Base-by-base conservation (phyloP, 2,797 vertebrate genomes). In the Pangasius mekongensis region DNA sequence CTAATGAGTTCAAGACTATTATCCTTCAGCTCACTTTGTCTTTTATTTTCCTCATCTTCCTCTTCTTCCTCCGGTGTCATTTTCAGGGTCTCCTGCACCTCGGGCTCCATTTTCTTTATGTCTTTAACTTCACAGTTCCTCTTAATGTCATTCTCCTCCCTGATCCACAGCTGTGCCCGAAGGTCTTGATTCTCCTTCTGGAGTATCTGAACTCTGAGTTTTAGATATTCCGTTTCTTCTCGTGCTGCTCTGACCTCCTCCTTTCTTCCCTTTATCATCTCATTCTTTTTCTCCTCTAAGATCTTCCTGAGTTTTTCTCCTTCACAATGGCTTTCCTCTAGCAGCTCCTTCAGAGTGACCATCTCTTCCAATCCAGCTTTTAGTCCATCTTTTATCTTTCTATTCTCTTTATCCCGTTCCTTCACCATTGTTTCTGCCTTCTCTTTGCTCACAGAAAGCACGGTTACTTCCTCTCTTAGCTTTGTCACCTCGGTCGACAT, bases 311-410 rank as follows among this genome's bases (percentile, higher is more conserved):
- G 93, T 27, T 39, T 90, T 89, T 94, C 93, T 83, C 91, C 95
- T 60, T 95, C 94, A 8, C 71, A 2, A 33, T 94, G 93, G 90
- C 93, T 95, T 88, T 94, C 91, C 86, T 91, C 83, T 77, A 93
- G 88, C 24, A 92, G 92, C n/a, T 91, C 83, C 27, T 94, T 94
- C 36, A 96, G 92, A 0, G 77, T 88, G 47, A 87, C 91, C 92
- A 94, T 90, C 91, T 96, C 95, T 87, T 94, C 89, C 89, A 94
- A 85, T 0, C 92, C 92, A 0, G 64, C 88, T 64, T 80, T 92
- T 78, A 95, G 91, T 0, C 91, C 94, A 30, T 94, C 91, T 77
- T 89, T 93, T 89, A 95, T 91, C 87, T 92, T 91, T 90, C 91
- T 90, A 52, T 73, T 91, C 85, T 94, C 92, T 64, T 69, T 86